Percentiles rank a stretch among this genome's conserved stretches.
These are phyloP conservation scores for Parelbella ahira DNA, from an alignment of 2,888 invertebrate species.

Conservation along the genomic window DNA sequence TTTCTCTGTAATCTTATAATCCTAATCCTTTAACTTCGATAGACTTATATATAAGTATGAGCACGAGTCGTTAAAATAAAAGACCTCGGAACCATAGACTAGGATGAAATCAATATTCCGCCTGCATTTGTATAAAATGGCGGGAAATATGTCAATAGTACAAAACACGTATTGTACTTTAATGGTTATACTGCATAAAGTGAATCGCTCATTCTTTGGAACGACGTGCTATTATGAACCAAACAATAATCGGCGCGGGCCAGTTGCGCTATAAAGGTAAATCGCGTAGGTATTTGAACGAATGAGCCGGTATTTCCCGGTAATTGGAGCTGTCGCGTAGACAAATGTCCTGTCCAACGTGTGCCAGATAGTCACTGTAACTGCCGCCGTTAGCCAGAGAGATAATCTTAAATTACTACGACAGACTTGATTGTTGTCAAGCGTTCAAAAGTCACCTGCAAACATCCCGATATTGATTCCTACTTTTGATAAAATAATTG, in stretches of 20 bases:
- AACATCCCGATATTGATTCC: background rate
- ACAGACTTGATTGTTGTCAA: slow-evolving; percentile 10
- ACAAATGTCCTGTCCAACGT: slow-evolving; percentile 66
- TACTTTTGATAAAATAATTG: too few species aligned
- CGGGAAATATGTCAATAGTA: too few species aligned
- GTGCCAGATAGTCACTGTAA: slow-evolving; percentile 66
- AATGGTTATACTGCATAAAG: background rate
- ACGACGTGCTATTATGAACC: slow-evolving; percentile 4
- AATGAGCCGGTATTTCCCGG: slow-evolving; percentile 55
- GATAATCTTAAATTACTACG: slow-evolving; percentile 59
- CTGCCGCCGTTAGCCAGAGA: slow-evolving; percentile 60
- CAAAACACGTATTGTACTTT: background rate
- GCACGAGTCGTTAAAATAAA: too few species aligned
- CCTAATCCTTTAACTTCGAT: too few species aligned
- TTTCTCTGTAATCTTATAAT: too few species aligned
- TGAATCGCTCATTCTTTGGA: background rate
- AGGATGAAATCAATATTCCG: too few species aligned
- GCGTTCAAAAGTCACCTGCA: slow-evolving; percentile 29
- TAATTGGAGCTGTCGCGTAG: slow-evolving; percentile 72
- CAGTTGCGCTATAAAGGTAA: slow-evolving; percentile 32
- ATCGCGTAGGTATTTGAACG: slow-evolving; percentile 35
- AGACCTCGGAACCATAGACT: too few species aligned
- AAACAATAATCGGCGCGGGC: slow-evolving; percentile 24
- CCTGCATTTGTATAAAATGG: too few species aligned
- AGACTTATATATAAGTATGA: too few species aligned